phyloP scores from a whole-genome alignment of 2,797 vertebrate species.

The Somateria mollissima region DNA sequence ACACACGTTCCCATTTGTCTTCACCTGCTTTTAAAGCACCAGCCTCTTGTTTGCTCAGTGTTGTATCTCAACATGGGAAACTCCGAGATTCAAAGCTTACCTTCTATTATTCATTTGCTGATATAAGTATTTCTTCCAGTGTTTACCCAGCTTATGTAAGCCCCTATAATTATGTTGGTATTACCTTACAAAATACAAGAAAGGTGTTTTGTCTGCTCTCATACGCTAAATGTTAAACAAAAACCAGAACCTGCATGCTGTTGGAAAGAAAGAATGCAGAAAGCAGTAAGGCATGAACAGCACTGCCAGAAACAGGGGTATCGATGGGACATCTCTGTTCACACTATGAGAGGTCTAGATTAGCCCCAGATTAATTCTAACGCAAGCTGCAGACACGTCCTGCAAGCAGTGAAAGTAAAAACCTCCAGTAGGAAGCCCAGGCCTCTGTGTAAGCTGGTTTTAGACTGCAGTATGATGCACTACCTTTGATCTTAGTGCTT shows the following conservation, averaged over 20 bases:
- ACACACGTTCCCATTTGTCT: not conserved
- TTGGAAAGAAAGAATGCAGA: not conserved
- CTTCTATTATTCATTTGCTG: conserved; percentile 1
- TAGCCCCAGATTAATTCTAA: not conserved
- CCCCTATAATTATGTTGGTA: not conserved
- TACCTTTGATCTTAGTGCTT: not conserved
- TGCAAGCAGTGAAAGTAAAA: not conserved
- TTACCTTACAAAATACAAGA: not conserved
- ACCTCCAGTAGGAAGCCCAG: not conserved
- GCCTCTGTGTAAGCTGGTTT: not conserved
- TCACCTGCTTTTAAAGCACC: not conserved
- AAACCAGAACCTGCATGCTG: not conserved
- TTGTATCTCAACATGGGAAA: not conserved
- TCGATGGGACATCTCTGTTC: not conserved
- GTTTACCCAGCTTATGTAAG: not conserved
- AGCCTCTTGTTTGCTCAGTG: not conserved
- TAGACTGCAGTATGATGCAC: not conserved
- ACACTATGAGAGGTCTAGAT: not conserved
- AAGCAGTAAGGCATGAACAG: not conserved
- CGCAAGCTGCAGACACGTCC: not conserved
- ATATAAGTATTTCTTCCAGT: not conserved
- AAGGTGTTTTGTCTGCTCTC: conserved; percentile 15
- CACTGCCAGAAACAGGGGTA: not conserved
- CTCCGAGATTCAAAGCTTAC: not conserved
- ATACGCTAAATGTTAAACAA: not conserved